These are phyloP conservation scores for Epinotia ramella DNA, from an alignment of 2,888 invertebrate species.

Conservation along the genomic window DNA sequence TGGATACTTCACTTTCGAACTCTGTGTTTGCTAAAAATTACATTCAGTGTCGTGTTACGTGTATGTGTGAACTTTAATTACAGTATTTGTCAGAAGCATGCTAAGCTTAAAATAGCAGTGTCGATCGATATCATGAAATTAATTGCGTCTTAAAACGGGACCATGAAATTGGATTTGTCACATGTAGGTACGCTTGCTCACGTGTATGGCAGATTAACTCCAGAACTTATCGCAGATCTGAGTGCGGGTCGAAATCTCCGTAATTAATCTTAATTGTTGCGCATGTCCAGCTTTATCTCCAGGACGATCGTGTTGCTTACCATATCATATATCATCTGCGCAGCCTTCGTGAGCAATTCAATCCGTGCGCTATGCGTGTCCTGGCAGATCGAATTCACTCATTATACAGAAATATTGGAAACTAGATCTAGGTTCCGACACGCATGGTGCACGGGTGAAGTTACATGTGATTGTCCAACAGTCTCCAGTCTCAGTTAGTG, in stretches of 20 bases:
- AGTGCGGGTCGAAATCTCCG: constrained; percentile 56
- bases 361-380: constrained; percentile 55
- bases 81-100: not conserved
- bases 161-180: constrained; percentile 41
- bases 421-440: constrained; percentile 30
- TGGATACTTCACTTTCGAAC: not conserved
- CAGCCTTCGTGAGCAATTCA: constrained; percentile 77
- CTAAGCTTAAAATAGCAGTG: constrained; percentile 2
- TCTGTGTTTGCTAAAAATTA: not conserved
- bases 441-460: constrained; percentile 50
- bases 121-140: constrained; percentile 34
- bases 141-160: constrained; percentile 40
- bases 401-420: constrained; percentile 35
- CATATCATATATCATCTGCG: constrained; percentile 80
- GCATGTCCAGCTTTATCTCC: constrained; percentile 53
- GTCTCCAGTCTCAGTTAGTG: constrained; percentile 65
- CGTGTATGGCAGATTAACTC: constrained; percentile 59
- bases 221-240: constrained; percentile 61
- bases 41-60: constrained; percentile 2
- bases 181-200: constrained; percentile 47
- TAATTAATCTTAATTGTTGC: constrained; percentile 59
- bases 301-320: constrained; percentile 74
- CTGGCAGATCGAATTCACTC: constrained; percentile 21
- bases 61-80: constrained; percentile 1
- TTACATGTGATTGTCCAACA: constrained; percentile 65